phyloP scores from a whole-genome alignment of 2,113 vertebrate genomes.

The Alaudala cheleensis region DNA sequence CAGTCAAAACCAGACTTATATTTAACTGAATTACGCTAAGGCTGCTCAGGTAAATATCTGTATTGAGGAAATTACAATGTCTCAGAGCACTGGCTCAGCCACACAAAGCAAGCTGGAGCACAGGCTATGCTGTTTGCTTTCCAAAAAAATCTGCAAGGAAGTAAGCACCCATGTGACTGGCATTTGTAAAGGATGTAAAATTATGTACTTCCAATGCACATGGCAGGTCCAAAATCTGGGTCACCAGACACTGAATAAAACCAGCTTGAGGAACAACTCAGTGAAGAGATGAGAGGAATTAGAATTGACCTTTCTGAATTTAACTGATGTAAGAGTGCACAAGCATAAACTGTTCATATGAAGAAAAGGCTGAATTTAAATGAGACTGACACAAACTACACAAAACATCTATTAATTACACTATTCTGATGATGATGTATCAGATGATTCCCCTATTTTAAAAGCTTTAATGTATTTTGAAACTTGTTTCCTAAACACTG shows the following conservation, averaged over 20 bases:
- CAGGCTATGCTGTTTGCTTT: neutral
- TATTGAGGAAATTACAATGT: neutral
- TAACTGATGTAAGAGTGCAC: neutral
- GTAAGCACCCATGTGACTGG: neutral
- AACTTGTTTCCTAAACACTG: neutral
- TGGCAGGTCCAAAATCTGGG: neutral
- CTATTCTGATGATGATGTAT: neutral
- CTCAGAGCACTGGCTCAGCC: neutral
- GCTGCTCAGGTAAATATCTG: neutral
- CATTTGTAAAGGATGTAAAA: neutral
- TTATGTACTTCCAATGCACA: neutral
- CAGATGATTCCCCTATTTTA: neutral
- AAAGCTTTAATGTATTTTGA: conserved; percentile 7
- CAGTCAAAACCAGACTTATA: neutral
- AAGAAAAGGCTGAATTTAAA: neutral
- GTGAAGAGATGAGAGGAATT: neutral
- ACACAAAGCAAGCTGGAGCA: neutral
- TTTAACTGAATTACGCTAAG: neutral
- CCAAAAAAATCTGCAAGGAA: neutral
- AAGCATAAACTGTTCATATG: neutral
- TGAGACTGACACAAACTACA: neutral
- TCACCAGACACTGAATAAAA: neutral
- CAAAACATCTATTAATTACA: neutral
- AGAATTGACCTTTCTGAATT: neutral
- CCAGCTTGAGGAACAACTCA: neutral